A percentile compares a stretch with the other conserved stretches of the same genome.
Conservation (phyloP, 2,797 vertebrate genomes). For the Falco peregrinus region DNA sequence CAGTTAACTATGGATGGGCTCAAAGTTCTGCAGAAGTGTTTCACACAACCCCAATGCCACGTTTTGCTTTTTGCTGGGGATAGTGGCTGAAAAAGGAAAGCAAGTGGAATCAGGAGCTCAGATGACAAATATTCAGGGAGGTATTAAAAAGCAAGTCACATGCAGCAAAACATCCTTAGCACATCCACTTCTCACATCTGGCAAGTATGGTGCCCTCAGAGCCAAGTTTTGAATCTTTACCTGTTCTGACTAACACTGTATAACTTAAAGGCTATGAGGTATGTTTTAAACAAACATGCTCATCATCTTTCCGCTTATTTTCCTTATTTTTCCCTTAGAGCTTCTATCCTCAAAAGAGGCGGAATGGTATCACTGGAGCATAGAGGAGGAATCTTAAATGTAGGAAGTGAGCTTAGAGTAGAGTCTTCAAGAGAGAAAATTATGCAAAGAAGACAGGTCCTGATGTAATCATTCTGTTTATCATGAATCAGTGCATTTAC, state of each 20-base stretch:
- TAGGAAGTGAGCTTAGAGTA: background rate
- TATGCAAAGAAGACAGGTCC: background rate
- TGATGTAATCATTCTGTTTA: background rate
- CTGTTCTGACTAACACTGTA: background rate
- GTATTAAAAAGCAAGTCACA: background rate
- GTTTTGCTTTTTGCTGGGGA: too few relatives aligned
- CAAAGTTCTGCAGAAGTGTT: background rate
- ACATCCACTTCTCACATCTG: rapidly evolving
- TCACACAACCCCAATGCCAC: background rate
- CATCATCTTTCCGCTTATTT: background rate
- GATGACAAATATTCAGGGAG: background rate
- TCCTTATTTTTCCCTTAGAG: background rate
- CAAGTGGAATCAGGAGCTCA: background rate
- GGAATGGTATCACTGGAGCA: background rate
- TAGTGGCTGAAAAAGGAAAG: background rate
- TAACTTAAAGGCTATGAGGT: background rate
- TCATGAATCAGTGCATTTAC: background rate
- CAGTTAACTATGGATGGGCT: background rate
- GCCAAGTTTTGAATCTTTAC: background rate
- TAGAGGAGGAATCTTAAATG: background rate
- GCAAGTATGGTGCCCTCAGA: background rate
- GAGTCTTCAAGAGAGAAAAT: background rate
- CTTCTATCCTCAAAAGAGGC: background rate
- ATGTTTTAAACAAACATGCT: background rate
- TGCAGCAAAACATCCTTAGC: background rate